Conservation (phyloP, 2,797 vertebrate genomes). For the Rhinophrynus dorsalis region DNA sequence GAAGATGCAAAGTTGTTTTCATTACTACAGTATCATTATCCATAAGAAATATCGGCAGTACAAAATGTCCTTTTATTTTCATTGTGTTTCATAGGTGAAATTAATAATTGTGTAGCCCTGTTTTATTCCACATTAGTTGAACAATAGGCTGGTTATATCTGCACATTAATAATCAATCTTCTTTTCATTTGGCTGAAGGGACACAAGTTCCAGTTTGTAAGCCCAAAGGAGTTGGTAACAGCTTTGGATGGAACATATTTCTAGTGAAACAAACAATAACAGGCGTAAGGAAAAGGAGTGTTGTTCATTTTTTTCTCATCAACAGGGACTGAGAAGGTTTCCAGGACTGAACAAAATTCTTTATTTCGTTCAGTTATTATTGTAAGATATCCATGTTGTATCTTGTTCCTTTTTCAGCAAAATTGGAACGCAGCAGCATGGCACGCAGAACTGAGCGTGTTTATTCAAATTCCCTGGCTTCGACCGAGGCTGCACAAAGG, state of each 20-base stretch:
- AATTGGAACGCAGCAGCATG: background rate
- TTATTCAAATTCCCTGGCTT: conserved; percentile 6
- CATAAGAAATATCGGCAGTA: background rate
- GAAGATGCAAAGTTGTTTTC: background rate
- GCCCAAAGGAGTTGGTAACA: conserved; percentile 1
- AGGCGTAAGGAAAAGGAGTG: background rate
- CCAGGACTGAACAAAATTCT: too few species aligned
- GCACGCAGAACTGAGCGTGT: background rate
- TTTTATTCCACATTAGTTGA: background rate
- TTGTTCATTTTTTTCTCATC: background rate
- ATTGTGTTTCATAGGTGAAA: background rate
- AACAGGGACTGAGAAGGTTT: background rate
- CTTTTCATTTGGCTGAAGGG: background rate
- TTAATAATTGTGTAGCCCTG: background rate
- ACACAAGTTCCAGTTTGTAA: background rate
- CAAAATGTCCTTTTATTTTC: background rate
- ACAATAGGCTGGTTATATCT: background rate
- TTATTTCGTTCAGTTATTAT: too few species aligned
- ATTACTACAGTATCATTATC: too few species aligned
- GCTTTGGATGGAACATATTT: conserved; percentile 13
- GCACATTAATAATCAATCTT: background rate
- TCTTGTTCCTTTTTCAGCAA: background rate
- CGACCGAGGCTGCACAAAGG: background rate
- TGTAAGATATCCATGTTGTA: too few species aligned
- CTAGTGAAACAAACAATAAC: conserved; percentile 5